A percentile compares a stretch with the other conserved stretches of the same genome.
Conservation (phyloP, 2,888 invertebrate genomes). For the Luperina nickerlii region DNA sequence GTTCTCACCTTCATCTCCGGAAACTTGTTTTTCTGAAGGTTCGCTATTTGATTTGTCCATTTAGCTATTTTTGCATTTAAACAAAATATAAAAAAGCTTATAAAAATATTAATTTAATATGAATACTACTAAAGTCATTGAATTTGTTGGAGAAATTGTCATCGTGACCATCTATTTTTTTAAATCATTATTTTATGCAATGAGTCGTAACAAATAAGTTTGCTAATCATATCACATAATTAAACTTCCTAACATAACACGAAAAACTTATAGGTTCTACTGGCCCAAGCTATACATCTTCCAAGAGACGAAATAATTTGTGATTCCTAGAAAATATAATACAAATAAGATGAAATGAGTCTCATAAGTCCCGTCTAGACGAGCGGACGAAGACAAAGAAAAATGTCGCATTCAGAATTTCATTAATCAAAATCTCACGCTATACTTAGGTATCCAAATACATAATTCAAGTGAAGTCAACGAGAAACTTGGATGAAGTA, state of each 20-base stretch:
- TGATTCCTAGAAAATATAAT: constrained; percentile 47
- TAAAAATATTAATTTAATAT: not conserved
- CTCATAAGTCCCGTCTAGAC: constrained; percentile 57
- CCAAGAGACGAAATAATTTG: constrained; percentile 41
- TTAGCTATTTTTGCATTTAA: constrained; percentile 20
- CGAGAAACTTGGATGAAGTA: constrained; percentile 72
- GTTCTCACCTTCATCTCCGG: constrained; percentile 13
- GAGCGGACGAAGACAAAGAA: constrained; percentile 63
- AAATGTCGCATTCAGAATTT: constrained; percentile 69
- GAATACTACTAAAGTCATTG: no score
- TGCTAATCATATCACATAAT: constrained; percentile 13
- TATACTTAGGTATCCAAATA: constrained; percentile 69
- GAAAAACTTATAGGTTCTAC: not conserved
- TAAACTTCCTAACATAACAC: not conserved
- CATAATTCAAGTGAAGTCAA: constrained; percentile 74
- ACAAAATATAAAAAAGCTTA: constrained; percentile 16
- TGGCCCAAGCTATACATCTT: constrained; percentile 7
- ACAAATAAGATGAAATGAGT: constrained; percentile 53
- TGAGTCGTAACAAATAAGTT: constrained; percentile 22
- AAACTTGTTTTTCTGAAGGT: constrained; percentile 5
- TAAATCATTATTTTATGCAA: not conserved
- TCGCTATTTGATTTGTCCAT: constrained; percentile 45
- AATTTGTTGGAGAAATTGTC: constrained; percentile 21
- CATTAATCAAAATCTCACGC: constrained; percentile 76
- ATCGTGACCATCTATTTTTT: constrained; percentile 29